A percentile compares a stretch with the other conserved stretches of the same genome.
phyloP scores from a whole-genome alignment of 2,888 invertebrate species.

The Magallana nippona region DNA sequence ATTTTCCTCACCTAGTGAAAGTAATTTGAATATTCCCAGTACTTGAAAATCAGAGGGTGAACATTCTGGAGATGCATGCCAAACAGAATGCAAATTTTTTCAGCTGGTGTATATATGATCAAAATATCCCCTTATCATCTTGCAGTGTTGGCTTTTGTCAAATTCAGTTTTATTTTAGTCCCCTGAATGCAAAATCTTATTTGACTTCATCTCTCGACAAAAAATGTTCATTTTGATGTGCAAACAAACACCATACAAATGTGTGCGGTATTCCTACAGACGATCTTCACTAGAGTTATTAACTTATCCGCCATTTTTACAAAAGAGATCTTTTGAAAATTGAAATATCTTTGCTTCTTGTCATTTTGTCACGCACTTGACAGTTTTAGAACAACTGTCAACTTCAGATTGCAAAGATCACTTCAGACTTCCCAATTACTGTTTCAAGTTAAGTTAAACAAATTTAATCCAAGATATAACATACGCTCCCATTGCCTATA shows the following conservation, averaged over 20 bases:
- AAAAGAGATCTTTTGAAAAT: constrained; percentile 25
- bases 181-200: constrained; percentile 9
- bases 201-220: constrained; percentile 35
- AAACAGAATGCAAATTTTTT: constrained; percentile 30
- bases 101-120: constrained; percentile 33
- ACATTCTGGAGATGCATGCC: constrained; percentile 32
- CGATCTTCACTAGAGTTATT: constrained; percentile 27
- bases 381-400: constrained; percentile 12
- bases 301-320: constrained; percentile 32
- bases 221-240: constrained; percentile 41
- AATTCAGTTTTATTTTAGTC: constrained; percentile 4
- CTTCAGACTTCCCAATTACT: constrained; percentile 6
- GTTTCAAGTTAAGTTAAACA: constrained; percentile 7
- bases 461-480: not conserved
- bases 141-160: constrained; percentile 7
- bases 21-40: constrained; percentile 36
- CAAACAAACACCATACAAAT: constrained; percentile 32
- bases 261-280: constrained; percentile 28
- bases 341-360: constrained; percentile 22
- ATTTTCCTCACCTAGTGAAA: constrained; percentile 45
- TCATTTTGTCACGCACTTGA: constrained; percentile 30
- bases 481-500: not conserved
- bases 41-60: constrained; percentile 33
- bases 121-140: constrained; percentile 16
- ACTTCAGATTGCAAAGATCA: constrained; percentile 12